Conservation (phyloP, 2,797 vertebrate genomes). For the Borostomias antarcticus region DNA sequence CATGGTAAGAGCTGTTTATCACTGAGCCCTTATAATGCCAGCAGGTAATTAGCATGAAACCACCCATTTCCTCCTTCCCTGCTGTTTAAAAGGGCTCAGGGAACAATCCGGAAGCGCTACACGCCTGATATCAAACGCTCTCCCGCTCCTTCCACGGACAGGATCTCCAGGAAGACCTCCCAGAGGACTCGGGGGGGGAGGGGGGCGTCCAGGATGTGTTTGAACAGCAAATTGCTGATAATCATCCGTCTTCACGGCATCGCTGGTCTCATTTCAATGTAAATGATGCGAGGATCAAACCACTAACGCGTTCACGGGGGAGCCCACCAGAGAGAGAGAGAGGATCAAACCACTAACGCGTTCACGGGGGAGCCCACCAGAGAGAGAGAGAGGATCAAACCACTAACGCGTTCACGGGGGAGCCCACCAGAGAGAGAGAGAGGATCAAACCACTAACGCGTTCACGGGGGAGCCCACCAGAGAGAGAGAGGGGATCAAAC, state of each 20-base stretch:
- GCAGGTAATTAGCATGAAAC: too few relatives aligned
- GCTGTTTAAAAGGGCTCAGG: not conserved
- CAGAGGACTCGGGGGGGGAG: too few relatives aligned
- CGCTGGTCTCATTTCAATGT: conserved; percentile 78
- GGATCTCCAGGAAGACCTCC: conserved; percentile 50
- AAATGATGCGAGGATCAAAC: conserved; percentile 64
- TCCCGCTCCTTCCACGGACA: conserved; percentile 41
- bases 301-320: conserved; percentile 25
- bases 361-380: conserved; percentile 48
- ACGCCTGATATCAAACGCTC: conserved; percentile 12
- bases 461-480: conserved; percentile 48
- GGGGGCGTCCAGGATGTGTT: conserved; percentile 64
- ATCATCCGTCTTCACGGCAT: conserved; percentile 58
- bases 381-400: conserved; percentile 44
- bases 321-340: conserved; percentile 39
- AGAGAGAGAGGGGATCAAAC: conserved; percentile 44
- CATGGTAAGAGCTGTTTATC: too few relatives aligned
- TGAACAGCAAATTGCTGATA: conserved; percentile 65
- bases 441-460: conserved; percentile 35
- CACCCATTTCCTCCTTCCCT: too few relatives aligned
- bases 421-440: conserved; percentile 55
- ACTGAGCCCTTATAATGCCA: too few relatives aligned
- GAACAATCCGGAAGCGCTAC: conserved; percentile 41
- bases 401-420: conserved; percentile 26
- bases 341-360: conserved; percentile 37